Conservation (phyloP, 2,113 vertebrate genomes). For the Neotragus pygmaeus region DNA sequence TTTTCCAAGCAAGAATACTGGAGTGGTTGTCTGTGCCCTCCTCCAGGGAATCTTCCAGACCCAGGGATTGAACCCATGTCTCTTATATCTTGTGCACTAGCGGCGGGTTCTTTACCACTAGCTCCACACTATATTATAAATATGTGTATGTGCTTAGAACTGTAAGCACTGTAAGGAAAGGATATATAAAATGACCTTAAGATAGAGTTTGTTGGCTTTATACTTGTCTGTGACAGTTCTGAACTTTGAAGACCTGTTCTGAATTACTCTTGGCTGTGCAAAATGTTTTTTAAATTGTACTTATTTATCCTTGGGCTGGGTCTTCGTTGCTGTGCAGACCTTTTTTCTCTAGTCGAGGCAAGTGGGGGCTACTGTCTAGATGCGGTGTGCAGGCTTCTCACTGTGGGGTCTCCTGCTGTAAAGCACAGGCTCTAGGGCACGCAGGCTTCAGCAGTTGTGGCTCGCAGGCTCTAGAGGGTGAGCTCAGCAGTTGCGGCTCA, state of each 20-base stretch:
- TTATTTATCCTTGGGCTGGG: neutral
- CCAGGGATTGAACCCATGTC: neutral
- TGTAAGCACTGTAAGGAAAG: neutral
- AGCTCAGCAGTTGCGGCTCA: neutral
- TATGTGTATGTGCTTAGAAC: neutral
- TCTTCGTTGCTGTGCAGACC: neutral
- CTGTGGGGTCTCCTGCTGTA: neutral
- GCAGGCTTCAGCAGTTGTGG: neutral
- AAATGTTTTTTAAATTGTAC: neutral
- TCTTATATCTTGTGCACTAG: neutral
- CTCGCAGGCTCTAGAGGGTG: neutral
- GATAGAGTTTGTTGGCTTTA: neutral
- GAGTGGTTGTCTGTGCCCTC: neutral
- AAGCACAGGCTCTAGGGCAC: neutral
- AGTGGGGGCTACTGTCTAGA: neutral
- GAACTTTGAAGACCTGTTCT: neutral
- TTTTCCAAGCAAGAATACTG: neutral
- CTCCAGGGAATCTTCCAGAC: neutral
- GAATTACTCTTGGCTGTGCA: neutral
- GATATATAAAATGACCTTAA: neutral
- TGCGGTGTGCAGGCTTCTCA: neutral
- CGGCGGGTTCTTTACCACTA: neutral
- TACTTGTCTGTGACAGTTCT: neutral
- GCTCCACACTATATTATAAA: neutral
- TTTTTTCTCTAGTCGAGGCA: neutral